Evolutionary conservation across 2,797 vertebrate species (phyloP), one percentile per base, ranked within the genome.

Genomic region (Pampus argenteus): DNA sequence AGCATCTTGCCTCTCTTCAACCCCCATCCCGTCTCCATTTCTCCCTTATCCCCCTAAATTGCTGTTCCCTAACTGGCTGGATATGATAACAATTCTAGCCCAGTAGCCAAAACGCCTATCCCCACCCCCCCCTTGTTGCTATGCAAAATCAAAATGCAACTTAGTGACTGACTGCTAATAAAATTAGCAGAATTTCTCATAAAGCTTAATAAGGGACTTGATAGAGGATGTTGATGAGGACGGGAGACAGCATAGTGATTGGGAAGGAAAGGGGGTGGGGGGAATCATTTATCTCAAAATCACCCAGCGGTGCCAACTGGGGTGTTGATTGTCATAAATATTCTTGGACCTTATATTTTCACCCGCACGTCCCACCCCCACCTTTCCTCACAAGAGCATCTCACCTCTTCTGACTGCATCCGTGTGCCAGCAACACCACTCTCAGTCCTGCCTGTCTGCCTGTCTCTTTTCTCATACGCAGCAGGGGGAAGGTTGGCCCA

Each of bases 291-390:
- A 94, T 92, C 74, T 86, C 93, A 95, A 94, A 94, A 95, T 96
- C 95, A 94, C 93, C 90, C 89, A 93, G 81, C 64, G 6, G 40
- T 88, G 89, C 91, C 75, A 87, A 91, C 87, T 82, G 89, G 93
- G 93, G 92, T 91, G 91, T 93, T 94, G 95, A 96, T 96, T 96
- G 94, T 96, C 94, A 95, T 93, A 94, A 96, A 95, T 96, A 93
- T 82, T 89, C 88, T 90, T 88, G 58, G 69, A 78, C 68, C 77
- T 83, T 67, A 38, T 67, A 78, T 89, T 83, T 91, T 73, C 28
- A 75, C 82, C 88, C 54, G 9, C 8, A 44, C 2, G 9, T 34
- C 68, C 66, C 26, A 52, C 76, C 52, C 62, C 60, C 69, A 56
- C 40, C 60, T 60, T 36, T 28, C 6, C 84, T 44, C 1, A 40